These are phyloP conservation scores for Pungitius pungitius DNA, from an alignment of 2,113 vertebrate species.

Conservation along the genomic window DNA sequence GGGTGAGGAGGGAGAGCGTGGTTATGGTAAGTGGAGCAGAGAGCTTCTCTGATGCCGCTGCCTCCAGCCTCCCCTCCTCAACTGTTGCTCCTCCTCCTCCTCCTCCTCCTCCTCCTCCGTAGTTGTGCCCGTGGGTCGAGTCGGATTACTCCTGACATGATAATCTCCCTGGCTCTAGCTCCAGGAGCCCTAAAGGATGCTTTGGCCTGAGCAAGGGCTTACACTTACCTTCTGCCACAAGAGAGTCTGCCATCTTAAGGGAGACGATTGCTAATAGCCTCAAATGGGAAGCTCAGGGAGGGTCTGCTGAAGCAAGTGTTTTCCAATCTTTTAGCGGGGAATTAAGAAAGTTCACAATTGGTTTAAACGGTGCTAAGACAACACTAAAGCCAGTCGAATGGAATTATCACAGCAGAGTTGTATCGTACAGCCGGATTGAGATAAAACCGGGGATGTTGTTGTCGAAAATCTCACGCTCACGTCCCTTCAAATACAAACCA, in stretches of 20 bases:
- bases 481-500: constrained; percentile 58
- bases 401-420: constrained; percentile 60
- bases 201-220: constrained; percentile 74
- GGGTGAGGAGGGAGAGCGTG: constrained; percentile 66
- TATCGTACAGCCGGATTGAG: constrained; percentile 42
- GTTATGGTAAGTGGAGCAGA: constrained; percentile 68
- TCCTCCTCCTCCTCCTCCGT: constrained; percentile 78
- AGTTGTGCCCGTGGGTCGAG: constrained; percentile 75
- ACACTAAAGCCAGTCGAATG: constrained; percentile 40
- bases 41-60: constrained; percentile 71
- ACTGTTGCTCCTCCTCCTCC: constrained; percentile 78
- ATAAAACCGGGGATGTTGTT: constrained; percentile 66
- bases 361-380: constrained; percentile 64
- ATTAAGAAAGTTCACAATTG: constrained; percentile 66
- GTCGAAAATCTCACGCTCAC: constrained; percentile 59
- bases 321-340: constrained; percentile 69
- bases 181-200: constrained; percentile 76
- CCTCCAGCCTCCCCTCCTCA: constrained; percentile 64
- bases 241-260: constrained; percentile 65
- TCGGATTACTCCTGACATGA: constrained; percentile 83
- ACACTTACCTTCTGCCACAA: constrained; percentile 73
- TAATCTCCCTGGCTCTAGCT: constrained; percentile 78
- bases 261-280: constrained; percentile 52
- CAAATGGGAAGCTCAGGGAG: constrained; percentile 57
- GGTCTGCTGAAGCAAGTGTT: constrained; percentile 46